phyloP scores from a whole-genome alignment of 2,888 invertebrate genomes.

The Coleophora flavipennella region DNA sequence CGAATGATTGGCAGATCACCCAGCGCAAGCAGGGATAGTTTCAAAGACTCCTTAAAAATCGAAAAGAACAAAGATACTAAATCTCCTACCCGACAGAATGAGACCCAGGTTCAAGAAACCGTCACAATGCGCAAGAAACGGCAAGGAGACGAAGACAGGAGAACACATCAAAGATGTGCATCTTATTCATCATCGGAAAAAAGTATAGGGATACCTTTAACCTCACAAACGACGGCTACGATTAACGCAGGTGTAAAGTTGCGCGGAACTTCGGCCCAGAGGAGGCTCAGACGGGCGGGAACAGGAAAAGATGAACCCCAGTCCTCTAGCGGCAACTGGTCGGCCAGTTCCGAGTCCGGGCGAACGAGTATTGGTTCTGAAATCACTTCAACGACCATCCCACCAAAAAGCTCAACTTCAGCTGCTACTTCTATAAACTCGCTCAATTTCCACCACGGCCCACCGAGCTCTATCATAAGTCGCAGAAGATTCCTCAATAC shows the following conservation, averaged over 20 bases:
- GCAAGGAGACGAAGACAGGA: constrained; percentile 74
- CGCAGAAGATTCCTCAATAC: constrained; percentile 78
- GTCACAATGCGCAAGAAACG: constrained; percentile 76
- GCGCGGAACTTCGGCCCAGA: constrained; percentile 81
- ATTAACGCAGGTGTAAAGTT: constrained; percentile 79
- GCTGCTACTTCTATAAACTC: constrained; percentile 80
- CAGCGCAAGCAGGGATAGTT: constrained; percentile 69
- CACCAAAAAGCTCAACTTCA: constrained; percentile 79
- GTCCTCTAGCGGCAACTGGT: constrained; percentile 96
- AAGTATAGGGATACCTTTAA: constrained; percentile 73
- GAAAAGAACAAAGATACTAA: constrained; percentile 56
- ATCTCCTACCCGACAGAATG: constrained; percentile 59
- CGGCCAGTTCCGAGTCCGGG: constrained; percentile 92
- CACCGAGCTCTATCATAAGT: constrained; percentile 80
- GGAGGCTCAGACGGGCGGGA: constrained; percentile 78
- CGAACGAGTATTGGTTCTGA: constrained; percentile 89
- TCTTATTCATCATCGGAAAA: constrained; percentile 85
- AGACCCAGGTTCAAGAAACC: constrained; percentile 77
- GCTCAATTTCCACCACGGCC: constrained; percentile 74
- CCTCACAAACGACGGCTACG: constrained; percentile 67
- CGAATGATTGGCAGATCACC: constrained; percentile 79
- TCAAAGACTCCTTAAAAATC: constrained; percentile 48
- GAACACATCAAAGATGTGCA: constrained; percentile 84
- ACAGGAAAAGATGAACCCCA: constrained; percentile 85
- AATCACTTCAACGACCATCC: constrained; percentile 79